Percentiles rank a stretch among this genome's conserved stretches.
These are phyloP conservation scores for Trissonchulus latispiculum DNA, from an alignment of 2,888 invertebrate species.

Conservation along the genomic window DNA sequence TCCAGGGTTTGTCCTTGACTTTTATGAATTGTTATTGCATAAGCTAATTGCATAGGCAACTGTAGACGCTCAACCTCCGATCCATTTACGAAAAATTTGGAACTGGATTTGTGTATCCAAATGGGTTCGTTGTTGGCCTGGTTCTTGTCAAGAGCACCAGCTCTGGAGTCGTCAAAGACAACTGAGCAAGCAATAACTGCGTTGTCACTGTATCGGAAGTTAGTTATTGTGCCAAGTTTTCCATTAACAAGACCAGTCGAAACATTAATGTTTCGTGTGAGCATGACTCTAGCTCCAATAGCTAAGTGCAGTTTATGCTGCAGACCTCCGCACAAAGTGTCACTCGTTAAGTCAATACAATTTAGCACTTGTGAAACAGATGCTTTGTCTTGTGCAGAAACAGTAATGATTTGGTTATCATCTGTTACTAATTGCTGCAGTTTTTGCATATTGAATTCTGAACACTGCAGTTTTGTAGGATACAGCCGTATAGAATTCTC, in stretches of 20 bases:
- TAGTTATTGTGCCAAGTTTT: background rate
- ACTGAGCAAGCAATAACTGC: background rate
- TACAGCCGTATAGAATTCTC: background rate
- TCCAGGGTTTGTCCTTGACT: background rate
- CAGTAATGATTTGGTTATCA: background rate
- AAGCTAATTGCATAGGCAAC: background rate
- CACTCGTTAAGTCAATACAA: background rate
- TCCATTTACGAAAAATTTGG: background rate
- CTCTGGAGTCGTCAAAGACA: background rate
- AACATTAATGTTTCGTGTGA: constrained; percentile 1
- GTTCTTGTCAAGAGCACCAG: background rate
- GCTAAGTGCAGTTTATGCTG: background rate
- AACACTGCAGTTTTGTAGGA: background rate
- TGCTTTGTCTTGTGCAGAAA: background rate
- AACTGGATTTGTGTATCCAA: background rate
- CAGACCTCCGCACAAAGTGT: background rate
- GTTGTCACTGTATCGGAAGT: background rate
- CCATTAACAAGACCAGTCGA: background rate
- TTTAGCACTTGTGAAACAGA: background rate
- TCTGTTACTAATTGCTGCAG: background rate
- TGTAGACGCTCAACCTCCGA: background rate
- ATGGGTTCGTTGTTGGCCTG: background rate
- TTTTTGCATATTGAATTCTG: background rate
- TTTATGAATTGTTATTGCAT: constrained; percentile 5
- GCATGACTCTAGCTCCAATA: background rate